These are phyloP conservation scores for Forbesichthys agassizii DNA, from an alignment of 2,113 vertebrate species.

Conservation along the genomic window DNA sequence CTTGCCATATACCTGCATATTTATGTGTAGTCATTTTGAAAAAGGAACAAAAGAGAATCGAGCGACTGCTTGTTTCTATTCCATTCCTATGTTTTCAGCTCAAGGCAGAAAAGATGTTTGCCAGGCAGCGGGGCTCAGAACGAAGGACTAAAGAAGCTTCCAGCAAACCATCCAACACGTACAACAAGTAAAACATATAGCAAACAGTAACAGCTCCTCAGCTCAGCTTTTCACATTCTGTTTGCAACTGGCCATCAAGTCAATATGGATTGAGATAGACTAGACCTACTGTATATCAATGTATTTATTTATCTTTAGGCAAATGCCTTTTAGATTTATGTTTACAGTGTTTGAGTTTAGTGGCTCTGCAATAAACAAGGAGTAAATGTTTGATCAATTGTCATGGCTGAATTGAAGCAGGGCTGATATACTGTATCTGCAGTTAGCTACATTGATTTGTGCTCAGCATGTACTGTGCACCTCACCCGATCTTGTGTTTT, in stretches of 20 bases:
- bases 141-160: constrained; percentile 13
- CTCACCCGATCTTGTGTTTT: background rate
- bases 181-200: constrained; percentile 5
- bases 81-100: constrained; percentile 43
- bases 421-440: background rate
- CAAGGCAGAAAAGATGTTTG: constrained; percentile 34
- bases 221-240: background rate
- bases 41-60: background rate
- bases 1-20: background rate
- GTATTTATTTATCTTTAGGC: no score
- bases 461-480: background rate
- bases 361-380: background rate
- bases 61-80: background rate
- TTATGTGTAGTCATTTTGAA: background rate
- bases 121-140: constrained; percentile 19
- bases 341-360: background rate
- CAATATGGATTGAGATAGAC: no score
- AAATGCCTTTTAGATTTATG: background rate
- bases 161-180: background rate
- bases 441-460: background rate
- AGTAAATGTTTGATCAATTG: background rate
- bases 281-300: no score
- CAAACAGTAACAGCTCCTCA: constrained; percentile 14
- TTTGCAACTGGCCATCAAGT: background rate
- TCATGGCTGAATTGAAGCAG: background rate